A percentile compares a stretch with the other conserved stretches of the same genome.
Evolutionary conservation across 2,113 vertebrate genomes (phyloP).

Genomic region (Epinephelus moara): DNA sequence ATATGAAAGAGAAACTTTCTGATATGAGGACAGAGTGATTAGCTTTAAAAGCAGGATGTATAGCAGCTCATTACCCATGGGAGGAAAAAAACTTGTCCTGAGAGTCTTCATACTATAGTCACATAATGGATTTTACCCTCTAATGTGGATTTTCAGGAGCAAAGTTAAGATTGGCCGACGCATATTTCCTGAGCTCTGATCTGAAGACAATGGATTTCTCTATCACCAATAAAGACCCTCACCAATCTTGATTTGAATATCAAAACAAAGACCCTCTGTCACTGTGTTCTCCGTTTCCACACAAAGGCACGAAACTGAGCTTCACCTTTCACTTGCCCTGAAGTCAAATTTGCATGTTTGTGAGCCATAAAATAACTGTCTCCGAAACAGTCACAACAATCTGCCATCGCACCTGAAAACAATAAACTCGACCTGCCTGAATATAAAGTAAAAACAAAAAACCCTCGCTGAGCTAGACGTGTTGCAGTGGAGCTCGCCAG

Average conservation of each 20-base stretch:
- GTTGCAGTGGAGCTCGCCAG: not conserved
- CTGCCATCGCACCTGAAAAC: not conserved
- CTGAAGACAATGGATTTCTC: not conserved
- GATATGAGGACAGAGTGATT: not conserved
- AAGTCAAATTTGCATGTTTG: not conserved
- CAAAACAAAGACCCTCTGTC: not conserved
- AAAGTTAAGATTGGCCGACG: not conserved
- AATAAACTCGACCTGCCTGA: not conserved
- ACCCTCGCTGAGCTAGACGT: not conserved
- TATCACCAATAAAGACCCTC: not conserved
- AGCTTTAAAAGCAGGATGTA: slow-evolving; percentile 21
- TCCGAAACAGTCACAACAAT: not conserved
- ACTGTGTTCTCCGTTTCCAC: not conserved
- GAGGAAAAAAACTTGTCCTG: not conserved
- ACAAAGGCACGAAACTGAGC: not conserved
- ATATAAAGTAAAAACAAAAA: not conserved
- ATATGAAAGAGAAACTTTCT: slow-evolving; percentile 27
- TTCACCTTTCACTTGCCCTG: not conserved
- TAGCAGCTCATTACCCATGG: not conserved
- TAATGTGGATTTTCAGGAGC: not conserved
- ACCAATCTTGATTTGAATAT: not conserved
- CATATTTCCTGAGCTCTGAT: not conserved
- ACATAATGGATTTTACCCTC: not conserved
- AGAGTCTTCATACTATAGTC: not conserved
- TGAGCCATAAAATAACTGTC: not conserved